phyloP scores from a whole-genome alignment of 2,113 vertebrate genomes.

The Heterochromis multidens region DNA sequence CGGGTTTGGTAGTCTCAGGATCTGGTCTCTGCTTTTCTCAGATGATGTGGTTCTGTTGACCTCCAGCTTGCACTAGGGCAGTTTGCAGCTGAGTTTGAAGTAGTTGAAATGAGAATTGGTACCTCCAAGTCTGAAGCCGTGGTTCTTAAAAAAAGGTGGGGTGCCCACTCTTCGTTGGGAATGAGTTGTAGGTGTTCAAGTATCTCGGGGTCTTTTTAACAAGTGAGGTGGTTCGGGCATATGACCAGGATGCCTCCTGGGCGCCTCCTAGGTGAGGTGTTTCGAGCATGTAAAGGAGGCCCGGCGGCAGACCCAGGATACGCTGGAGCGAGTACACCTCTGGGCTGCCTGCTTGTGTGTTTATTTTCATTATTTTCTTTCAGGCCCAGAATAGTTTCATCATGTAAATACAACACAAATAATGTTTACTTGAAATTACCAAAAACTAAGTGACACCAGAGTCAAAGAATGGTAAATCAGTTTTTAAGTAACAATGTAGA shows the following conservation, averaged over 20 bases:
- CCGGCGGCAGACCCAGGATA: background rate
- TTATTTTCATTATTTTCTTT: background rate
- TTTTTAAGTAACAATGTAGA: background rate
- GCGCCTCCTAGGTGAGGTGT: background rate
- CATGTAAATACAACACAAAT: background rate
- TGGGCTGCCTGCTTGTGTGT: background rate
- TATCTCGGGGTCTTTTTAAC: background rate
- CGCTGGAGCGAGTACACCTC: fast-evolving
- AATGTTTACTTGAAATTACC: background rate
- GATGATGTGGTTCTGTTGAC: background rate
- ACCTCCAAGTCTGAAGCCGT: no score
- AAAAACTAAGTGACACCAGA: background rate
- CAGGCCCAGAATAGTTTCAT: background rate
- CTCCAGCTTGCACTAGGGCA: background rate
- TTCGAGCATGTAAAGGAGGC: background rate
- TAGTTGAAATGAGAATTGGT: no score
- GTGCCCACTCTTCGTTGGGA: no score
- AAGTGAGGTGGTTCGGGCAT: background rate
- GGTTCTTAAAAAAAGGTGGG: no score
- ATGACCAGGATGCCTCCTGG: no score
- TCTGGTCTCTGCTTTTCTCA: background rate
- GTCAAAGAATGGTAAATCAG: background rate
- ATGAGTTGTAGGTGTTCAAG: background rate
- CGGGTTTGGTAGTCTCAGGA: background rate
- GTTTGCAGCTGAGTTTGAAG: no score